Base-by-base conservation (phyloP, 2,888 invertebrate genomes). In the Coleophora deauratella region DNA sequence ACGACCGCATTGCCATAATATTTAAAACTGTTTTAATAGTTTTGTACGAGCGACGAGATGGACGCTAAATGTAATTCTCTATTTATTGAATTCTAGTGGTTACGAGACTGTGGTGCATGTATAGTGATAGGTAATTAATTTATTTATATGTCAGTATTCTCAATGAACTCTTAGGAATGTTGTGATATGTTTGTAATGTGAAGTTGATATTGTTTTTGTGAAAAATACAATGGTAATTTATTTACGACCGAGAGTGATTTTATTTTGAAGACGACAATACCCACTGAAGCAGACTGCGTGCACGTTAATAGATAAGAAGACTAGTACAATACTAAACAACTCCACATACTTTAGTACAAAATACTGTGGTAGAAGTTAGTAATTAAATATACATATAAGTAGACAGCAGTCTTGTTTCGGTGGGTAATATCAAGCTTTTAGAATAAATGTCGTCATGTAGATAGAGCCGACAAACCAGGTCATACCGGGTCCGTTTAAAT, bases 121-220 rank as follows among this genome's bases (percentile, higher is more conserved):
- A 53, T 70, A 73, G 71, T 68, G 42, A 37, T 62, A 58, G 31
- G 10, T 10, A 77, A 73, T 73, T 84, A 81, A 82, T 82, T 85
- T 84, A 84, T 85, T 84, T 72, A 35, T 28, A 73, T 76, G 75
- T 75, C 81, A 84, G 81, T 85, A 82, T 82, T 84, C 55, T 64
- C 66, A 64, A 67, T 64, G 68, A 69, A 74, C 64, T 72, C 59
- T 65, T 66, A 63, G 66, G 65, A 56, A 64, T 68, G 64, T 62
- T 75, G 74, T 74, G 72, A 78, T 80, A 72, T 71, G 64, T 58
- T 21, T 62, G 56, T 37, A 51, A 54, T 60, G 67, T 59, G 64
- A 66, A 64, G 51, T 54, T 50, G 59, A 66, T 60, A 65, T 62
- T 70, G 70, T 62, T 65, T 51, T 49, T 44, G 46, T 61, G 62